Evolutionary conservation across 2,113 vertebrate species (phyloP), one percentile per base, ranked within the genome.

Genomic region (Seriola quinqueradiata): DNA sequence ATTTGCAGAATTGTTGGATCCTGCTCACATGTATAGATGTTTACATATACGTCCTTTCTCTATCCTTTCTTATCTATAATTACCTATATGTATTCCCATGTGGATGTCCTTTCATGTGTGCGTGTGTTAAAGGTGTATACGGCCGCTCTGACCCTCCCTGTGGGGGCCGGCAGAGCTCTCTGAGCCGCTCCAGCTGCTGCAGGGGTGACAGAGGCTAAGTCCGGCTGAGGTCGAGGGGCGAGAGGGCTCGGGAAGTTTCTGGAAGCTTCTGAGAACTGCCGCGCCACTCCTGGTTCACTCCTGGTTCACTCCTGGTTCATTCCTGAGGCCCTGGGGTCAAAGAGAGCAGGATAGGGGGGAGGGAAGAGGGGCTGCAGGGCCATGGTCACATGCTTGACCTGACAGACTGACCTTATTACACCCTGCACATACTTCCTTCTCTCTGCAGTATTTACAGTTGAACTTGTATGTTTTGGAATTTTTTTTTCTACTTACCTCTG

Each of bases 101-200:
- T 83, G 25, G 63, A 73, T 65, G 21, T 58, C 58, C 44, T 10
- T 70, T 9, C 25, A 25, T 68, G 59, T 81, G 17, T 71, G 75
- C 66, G 36, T 54, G 61, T 88, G 66, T 81, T 83, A 66, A 87
- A 90, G 79, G 86, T 90, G 83, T 78, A 52, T 73, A 23, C 23
- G 52, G 60, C 3, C 4, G 64, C 59, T 13, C 57, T 82, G 80
- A 75, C 69, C 67, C 75, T 91, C 81, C 84, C 79, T 69, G 66
- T 57, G 82, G 90, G 84, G 81, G 80, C 82, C 61, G 9, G 72
- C 66, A 64, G 59, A 82, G 57, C 79, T 67, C 79, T 84, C 77
- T 94, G 92, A 93, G 87, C 87, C 19, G 28, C 85, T 89, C 90
- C 93, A 93, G 93, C 90, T 93, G 93, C 87, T 91, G 70, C 77